These are phyloP conservation scores for Xanthorhoe designata DNA, from an alignment of 2,888 invertebrate genomes.

Conservation along the genomic window DNA sequence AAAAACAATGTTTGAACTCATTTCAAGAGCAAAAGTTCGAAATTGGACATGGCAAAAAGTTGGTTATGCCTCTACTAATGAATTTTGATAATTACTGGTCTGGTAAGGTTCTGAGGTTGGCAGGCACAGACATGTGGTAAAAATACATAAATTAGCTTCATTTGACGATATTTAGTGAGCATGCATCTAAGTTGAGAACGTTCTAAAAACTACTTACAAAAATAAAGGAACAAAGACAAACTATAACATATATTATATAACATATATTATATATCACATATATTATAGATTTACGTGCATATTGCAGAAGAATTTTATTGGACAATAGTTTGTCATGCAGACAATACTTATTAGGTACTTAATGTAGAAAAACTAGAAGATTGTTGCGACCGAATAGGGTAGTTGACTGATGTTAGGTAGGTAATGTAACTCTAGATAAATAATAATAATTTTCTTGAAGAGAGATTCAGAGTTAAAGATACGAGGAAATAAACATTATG, in stretches of 20 bases:
- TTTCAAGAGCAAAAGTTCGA: too few species aligned
- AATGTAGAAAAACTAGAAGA: too few species aligned
- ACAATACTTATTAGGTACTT: neutral
- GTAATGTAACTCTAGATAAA: too few species aligned
- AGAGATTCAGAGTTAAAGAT: too few species aligned
- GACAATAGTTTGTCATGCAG: neutral
- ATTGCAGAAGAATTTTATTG: neutral
- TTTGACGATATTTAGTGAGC: slow-evolving; percentile 1
- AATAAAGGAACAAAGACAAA: neutral
- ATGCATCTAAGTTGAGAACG: neutral
- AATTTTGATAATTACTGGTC: slow-evolving; percentile 29
- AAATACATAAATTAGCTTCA: slow-evolving; percentile 22
- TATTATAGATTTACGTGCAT: neutral
- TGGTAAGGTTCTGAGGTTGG: slow-evolving; percentile 30
- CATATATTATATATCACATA: too few species aligned
- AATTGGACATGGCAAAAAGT: neutral
- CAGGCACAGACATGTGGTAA: slow-evolving; percentile 31
- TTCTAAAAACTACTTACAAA: neutral
- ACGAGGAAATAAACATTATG: too few species aligned
- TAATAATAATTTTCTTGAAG: too few species aligned
- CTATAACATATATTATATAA: too few species aligned
- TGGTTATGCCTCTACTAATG: slow-evolving; percentile 6
- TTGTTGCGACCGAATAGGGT: too few species aligned
- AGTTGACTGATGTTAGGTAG: too few species aligned
- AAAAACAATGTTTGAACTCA: neutral